Conservation (phyloP, 2,797 vertebrate species). For the Rhinichthys osculus region DNA sequence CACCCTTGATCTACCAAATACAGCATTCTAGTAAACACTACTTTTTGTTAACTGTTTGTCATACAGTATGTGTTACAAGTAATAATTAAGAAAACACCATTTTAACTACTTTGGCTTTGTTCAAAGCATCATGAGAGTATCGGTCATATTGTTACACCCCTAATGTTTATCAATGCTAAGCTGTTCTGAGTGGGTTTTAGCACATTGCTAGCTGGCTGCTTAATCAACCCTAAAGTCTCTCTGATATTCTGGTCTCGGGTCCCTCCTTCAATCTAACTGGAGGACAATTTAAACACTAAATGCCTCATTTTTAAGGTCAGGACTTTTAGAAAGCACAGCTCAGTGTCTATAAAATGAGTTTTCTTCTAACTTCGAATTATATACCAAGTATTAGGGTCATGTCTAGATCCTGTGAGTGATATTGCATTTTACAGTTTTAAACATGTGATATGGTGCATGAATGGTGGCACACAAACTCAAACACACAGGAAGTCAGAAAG, state of each 20-base stretch:
- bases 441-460: constrained; percentile 2
- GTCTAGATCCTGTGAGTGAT: neutral
- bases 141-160: neutral
- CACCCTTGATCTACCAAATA: neutral
- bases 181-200: neutral
- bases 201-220: neutral
- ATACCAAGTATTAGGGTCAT: neutral
- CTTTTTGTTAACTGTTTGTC: neutral
- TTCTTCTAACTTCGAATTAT: neutral
- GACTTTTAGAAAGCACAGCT: neutral
- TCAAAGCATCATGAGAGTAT: neutral
- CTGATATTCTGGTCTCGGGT: neutral
- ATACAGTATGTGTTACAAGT: neutral
- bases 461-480: neutral
- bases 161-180: neutral
- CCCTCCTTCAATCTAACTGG: neutral
- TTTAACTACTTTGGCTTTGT: neutral
- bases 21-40: neutral
- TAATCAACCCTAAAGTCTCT: neutral
- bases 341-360: neutral
- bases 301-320: neutral
- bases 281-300: neutral
- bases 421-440: neutral
- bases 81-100: neutral
- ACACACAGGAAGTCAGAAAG: constrained; percentile 1